These are phyloP conservation scores for Acromyrmex charruanus DNA, from an alignment of 1,140 invertebrate species.

Conservation along the genomic window DNA sequence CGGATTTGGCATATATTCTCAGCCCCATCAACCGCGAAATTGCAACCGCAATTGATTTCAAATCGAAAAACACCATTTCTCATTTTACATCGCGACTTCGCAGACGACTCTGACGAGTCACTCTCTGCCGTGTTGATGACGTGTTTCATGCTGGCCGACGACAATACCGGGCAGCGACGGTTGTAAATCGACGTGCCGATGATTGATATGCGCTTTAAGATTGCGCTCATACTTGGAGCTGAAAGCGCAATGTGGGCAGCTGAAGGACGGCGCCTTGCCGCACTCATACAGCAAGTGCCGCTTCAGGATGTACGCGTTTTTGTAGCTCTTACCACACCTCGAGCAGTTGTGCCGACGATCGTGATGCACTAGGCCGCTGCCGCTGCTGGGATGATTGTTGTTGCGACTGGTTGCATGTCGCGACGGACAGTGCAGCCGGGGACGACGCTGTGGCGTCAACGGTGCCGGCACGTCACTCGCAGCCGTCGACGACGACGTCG, in stretches of 20 bases:
- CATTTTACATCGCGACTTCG: conserved; percentile 11
- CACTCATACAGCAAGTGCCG: conserved; percentile 87
- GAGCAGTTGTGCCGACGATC: conserved; percentile 85
- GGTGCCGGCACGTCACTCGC: conserved; percentile 80
- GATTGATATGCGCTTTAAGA: conserved; percentile 86
- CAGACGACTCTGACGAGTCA: conserved; percentile 47
- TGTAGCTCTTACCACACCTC: conserved; percentile 86
- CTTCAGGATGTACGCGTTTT: conserved; percentile 86
- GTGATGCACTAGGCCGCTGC: conserved; percentile 67
- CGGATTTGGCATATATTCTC: background rate
- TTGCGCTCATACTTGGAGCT: conserved; percentile 86
- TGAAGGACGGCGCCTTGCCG: conserved; percentile 87
- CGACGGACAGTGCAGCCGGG: conserved; percentile 81
- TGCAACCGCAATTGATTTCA: background rate
- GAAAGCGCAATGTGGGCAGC: conserved; percentile 86
- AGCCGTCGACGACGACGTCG: conserved; percentile 76
- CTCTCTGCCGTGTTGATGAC: conserved; percentile 49
- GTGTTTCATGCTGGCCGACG: conserved; percentile 75
- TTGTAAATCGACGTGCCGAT: conserved; percentile 82
- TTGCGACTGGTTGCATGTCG: conserved; percentile 78
- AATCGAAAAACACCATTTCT: background rate
- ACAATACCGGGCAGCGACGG: conserved; percentile 59
- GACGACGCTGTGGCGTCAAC: conserved; percentile 81
- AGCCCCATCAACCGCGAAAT: background rate
- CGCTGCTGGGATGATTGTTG: conserved; percentile 77